Percentiles rank a stretch among this genome's conserved stretches.
These are phyloP conservation scores for Percopsis omiscomaycus DNA, from an alignment of 2,797 vertebrate genomes.

Conservation along the genomic window DNA sequence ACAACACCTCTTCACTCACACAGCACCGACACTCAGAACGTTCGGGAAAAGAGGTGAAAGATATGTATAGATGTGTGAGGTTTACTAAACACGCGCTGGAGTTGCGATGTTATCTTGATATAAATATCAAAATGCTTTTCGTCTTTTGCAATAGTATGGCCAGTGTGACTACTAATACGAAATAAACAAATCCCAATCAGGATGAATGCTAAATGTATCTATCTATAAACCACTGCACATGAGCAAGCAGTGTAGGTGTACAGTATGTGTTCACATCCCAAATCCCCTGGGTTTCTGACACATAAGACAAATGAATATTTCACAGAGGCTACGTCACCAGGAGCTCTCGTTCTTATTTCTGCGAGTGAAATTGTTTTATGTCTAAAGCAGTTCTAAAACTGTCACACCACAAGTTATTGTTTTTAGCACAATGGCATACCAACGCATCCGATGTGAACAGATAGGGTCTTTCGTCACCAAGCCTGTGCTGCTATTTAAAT, in stretches of 20 bases:
- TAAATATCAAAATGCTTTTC: too few species aligned
- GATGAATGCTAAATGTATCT: too few species aligned
- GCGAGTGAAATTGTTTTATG: slow-evolving; percentile 24
- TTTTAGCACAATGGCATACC: slow-evolving; percentile 8
- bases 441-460: slow-evolving; percentile 22
- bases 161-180: too few species aligned
- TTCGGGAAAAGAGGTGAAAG: slow-evolving; percentile 4
- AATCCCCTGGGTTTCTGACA: slow-evolving; percentile 13
- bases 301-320: slow-evolving; percentile 6
- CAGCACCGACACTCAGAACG: not conserved
- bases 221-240: too few species aligned
- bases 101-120: too few species aligned
- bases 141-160: too few species aligned
- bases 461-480: slow-evolving; percentile 3
- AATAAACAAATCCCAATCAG: too few species aligned
- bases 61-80: not conserved
- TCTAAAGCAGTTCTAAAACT: slow-evolving; percentile 10
- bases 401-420: slow-evolving; percentile 14
- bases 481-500: slow-evolving; percentile 20
- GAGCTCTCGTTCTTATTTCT: slow-evolving; percentile 25
- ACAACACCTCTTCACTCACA: not conserved
- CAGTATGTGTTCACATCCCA: not conserved
- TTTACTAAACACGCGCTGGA: too few species aligned
- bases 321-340: slow-evolving; percentile 5
- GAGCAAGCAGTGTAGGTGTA: too few species aligned